Base-by-base conservation (phyloP, 2,888 invertebrate species). In the Geotrupes spiniger region DNA sequence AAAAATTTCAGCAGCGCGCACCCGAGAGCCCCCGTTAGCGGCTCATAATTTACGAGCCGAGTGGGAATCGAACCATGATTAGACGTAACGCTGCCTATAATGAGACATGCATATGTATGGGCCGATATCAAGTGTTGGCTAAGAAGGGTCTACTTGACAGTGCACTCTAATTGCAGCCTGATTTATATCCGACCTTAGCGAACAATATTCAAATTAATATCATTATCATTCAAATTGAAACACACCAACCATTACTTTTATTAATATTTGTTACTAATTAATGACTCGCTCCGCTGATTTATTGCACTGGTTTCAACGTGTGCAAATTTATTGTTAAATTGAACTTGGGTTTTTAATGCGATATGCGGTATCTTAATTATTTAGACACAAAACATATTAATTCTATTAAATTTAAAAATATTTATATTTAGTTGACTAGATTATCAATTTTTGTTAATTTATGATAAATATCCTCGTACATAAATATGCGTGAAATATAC, bases 61-160 rank as follows among this genome's bases (percentile, higher is more conserved):
- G 46, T 47, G 62, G 53, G 53, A 61, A 63, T 65, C 64, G 66
- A 63, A 63, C 61, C 63, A 64, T 65, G 67, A 69, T 68, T 66
- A 67, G 65, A 67, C 64, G 46, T 69, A 33, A 33, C 33, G 33
- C 40, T 25, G 40, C 16, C 40, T 40, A 46, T 46, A 70, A 70
- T 70, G 68, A 70, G 70, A 70, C 68, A 68, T 68, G 66, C 67
- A 68, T 69, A 70, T 69, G 65, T 64, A 70, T 70, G 63, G 54
- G 55, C 29, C 60, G 61, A 60, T 59, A 66, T 67, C 64, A 64
- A 66, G 66, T 66, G 63, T 36, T 53, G 56, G 48, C 54, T 59
- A 64, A 68, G 65, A 65, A 65, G 65, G 65, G 63, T 59, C 62
- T 58, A 57, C 63, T 9, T 63, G 66, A 48, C 54, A 57, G 53